Evolutionary conservation across 1,140 invertebrate species (phyloP).

Genomic region (Nephotettix cincticeps): DNA sequence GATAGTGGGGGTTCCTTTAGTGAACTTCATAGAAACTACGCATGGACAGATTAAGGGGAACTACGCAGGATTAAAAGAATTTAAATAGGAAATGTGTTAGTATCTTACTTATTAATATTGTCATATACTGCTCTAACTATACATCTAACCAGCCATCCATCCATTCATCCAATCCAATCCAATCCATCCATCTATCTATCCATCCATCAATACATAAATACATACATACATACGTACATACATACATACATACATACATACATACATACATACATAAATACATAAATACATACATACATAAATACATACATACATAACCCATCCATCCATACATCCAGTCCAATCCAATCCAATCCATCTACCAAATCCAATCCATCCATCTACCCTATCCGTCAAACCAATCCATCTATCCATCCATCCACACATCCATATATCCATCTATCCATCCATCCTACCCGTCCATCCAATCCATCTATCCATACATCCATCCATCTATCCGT

Average conservation of each 20-base stretch:
- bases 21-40: no score
- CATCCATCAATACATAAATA: not conserved
- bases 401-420: not conserved
- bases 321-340: no score
- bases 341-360: not conserved
- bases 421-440: not conserved
- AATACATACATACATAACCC: slow-evolving; percentile 6
- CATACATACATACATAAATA: slow-evolving; percentile 29
- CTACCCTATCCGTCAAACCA: not conserved
- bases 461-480: not conserved
- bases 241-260: slow-evolving; percentile 29
- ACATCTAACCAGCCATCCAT: no score
- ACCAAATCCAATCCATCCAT: not conserved
- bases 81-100: no score
- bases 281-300: slow-evolving; percentile 31
- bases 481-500: no score
- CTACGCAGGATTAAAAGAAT: no score
- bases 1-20: no score
- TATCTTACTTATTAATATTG: no score
- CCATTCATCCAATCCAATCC: no score
- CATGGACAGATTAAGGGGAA: no score
- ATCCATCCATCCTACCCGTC: not conserved
- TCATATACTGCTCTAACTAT: no score
- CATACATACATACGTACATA: slow-evolving; percentile 33
- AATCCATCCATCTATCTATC: not conserved